A percentile compares a stretch with the other conserved stretches of the same genome.
phyloP scores from a whole-genome alignment of 2,888 invertebrate species.

The Eristalis tenax region DNA sequence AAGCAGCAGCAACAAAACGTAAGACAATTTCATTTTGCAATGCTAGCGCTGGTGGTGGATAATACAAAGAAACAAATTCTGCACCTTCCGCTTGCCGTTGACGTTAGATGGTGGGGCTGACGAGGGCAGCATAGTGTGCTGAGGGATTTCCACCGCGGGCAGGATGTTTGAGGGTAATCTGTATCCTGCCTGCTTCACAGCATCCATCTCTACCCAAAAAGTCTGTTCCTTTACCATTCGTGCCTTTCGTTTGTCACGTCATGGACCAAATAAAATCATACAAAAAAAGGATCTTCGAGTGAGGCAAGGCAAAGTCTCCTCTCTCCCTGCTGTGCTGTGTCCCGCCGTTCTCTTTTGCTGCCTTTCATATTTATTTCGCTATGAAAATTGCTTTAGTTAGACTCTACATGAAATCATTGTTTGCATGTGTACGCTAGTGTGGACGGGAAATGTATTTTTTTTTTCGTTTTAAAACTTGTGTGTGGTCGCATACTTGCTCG shows the following conservation, averaged over 20 bases:
- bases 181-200: constrained; percentile 9
- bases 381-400: constrained; percentile 54
- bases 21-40: constrained; percentile 55
- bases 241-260: not conserved
- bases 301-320: not conserved
- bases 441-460: constrained; percentile 1
- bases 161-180: constrained; percentile 41
- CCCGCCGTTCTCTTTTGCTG: constrained; percentile 8
- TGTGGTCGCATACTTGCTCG: not conserved
- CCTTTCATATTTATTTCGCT: constrained; percentile 41
- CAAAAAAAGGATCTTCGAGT: not conserved
- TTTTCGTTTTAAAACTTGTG: not conserved
- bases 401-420: constrained; percentile 33
- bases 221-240: not conserved
- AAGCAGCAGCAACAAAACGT: not conserved
- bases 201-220: not conserved
- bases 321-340: not conserved
- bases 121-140: constrained; percentile 18
- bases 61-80: constrained; percentile 48
- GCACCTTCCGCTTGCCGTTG: constrained; percentile 52
- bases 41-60: not conserved
- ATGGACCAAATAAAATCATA: not conserved
- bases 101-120: constrained; percentile 19
- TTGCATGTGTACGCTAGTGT: not conserved
- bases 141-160: constrained; percentile 18